These are phyloP conservation scores for Eulemur coronatus DNA, from an alignment of 2,797 vertebrate species.

Conservation along the genomic window DNA sequence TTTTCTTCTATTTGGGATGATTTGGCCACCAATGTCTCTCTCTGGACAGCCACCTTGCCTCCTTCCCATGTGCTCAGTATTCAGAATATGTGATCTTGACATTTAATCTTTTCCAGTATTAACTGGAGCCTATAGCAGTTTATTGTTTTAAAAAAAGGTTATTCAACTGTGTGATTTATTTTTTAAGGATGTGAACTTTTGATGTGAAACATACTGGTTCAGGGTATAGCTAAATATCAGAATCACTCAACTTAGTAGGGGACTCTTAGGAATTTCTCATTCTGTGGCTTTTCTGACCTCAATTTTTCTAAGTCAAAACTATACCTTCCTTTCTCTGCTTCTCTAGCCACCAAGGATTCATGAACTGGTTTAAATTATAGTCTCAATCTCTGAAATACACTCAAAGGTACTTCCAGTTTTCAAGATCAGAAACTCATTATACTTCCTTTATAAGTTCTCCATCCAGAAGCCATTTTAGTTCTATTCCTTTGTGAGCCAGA, in stretches of 20 bases:
- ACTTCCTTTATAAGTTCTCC: background rate
- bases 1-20: too few relatives aligned
- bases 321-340: background rate
- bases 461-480: background rate
- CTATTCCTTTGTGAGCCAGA: background rate
- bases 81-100: background rate
- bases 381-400: background rate
- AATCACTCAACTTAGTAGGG: background rate
- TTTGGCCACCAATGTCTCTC: too few relatives aligned
- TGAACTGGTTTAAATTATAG: background rate
- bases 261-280: background rate
- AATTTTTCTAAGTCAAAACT: background rate
- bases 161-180: background rate
- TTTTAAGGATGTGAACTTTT: background rate
- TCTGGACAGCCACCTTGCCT: too few relatives aligned
- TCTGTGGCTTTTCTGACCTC: slow-evolving; percentile 21
- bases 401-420: background rate
- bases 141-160: background rate
- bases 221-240: background rate
- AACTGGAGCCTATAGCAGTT: background rate
- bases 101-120: background rate
- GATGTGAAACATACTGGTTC: background rate
- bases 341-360: background rate
- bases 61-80: too few relatives aligned
- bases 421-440: background rate